A percentile compares a stretch with the other conserved stretches of the same genome.
These are phyloP conservation scores for Drosophila greeni DNA, from an alignment of 2,888 invertebrate species.

Conservation along the genomic window DNA sequence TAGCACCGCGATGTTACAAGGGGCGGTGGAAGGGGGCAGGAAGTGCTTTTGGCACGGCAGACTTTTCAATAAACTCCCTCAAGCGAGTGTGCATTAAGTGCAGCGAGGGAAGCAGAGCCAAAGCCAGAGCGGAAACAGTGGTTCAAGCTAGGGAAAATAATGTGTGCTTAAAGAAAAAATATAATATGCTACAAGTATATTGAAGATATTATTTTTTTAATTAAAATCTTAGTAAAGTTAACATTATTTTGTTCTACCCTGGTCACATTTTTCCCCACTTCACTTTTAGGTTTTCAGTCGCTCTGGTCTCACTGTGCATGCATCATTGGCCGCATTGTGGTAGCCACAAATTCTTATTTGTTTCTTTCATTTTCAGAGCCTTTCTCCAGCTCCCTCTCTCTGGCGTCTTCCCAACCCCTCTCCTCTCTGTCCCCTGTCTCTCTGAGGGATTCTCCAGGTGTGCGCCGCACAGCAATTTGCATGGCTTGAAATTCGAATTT, in stretches of 20 bases:
- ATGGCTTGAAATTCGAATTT: constrained; percentile 69
- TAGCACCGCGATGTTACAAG: constrained; percentile 14
- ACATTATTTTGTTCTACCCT: not conserved
- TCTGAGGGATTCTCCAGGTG: constrained; percentile 27
- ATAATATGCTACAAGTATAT: too few species aligned
- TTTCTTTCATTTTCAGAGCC: constrained; percentile 44
- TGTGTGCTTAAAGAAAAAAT: not conserved
- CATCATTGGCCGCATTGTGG: constrained; percentile 68
- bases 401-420: constrained; percentile 2
- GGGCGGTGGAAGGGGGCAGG: constrained; percentile 37
- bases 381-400: constrained; percentile 7
- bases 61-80: constrained; percentile 76
- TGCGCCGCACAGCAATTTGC: constrained; percentile 65
- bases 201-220: too few species aligned
- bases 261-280: not conserved
- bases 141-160: not conserved
- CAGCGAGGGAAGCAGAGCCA: constrained; percentile 59
- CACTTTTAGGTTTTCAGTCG: not conserved
- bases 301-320: constrained; percentile 30
- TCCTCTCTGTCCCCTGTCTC: constrained; percentile 21
- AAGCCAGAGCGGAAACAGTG: constrained; percentile 48
- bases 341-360: constrained; percentile 56
- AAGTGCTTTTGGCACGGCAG: constrained; percentile 70
- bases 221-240: not conserved
- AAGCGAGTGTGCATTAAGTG: constrained; percentile 76